Evolutionary conservation across 2,113 vertebrate genomes (phyloP).

Genomic region (Microtus pennsylvanicus): DNA sequence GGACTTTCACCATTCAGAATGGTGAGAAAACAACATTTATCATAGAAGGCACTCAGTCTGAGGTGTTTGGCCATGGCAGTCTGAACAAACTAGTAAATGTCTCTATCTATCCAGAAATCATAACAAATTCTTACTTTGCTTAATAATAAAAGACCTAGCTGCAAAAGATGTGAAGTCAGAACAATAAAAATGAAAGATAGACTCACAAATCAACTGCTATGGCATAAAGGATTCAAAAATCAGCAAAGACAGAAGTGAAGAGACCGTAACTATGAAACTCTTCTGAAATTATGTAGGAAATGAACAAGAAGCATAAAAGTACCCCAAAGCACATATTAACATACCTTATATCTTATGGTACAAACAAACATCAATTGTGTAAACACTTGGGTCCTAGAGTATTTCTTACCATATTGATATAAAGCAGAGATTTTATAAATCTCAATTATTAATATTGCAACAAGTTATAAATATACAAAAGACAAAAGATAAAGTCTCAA

Average conservation of each 20-base stretch:
- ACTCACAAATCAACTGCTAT: not conserved
- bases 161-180: not conserved
- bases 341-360: too few species aligned
- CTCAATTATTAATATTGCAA: not conserved
- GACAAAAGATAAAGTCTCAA: not conserved
- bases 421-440: not conserved
- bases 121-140: not conserved
- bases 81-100: not conserved
- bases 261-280: not conserved
- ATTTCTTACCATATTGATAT: not conserved
- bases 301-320: not conserved
- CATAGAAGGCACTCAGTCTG: not conserved
- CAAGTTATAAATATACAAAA: not conserved
- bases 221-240: not conserved
- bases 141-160: not conserved
- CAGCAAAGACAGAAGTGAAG: not conserved
- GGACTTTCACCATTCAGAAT: not conserved
- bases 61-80: not conserved
- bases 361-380: not conserved
- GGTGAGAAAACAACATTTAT: not conserved
- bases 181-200: not conserved
- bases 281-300: not conserved
- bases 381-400: not conserved
- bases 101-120: not conserved
- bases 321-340: not conserved